phyloP scores from a whole-genome alignment of 2,888 invertebrate genomes.

The Teleiodes luculella region DNA sequence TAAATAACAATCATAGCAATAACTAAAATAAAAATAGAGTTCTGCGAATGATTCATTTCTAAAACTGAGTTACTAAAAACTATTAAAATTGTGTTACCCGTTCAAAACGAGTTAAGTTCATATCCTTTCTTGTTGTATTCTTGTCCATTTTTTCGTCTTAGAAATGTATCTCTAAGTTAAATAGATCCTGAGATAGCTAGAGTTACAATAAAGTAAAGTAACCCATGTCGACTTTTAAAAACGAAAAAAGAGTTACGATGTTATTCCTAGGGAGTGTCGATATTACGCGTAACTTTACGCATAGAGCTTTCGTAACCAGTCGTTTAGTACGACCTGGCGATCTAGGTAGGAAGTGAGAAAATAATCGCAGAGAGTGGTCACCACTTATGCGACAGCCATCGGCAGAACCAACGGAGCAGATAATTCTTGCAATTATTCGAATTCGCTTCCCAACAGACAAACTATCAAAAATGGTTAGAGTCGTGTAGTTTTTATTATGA shows the following conservation, averaged over 20 bases:
- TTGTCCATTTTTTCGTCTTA: no score
- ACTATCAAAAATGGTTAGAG: background rate
- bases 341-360: conserved; percentile 15
- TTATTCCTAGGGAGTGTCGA: no score
- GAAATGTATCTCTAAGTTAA: no score
- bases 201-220: no score
- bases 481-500: background rate
- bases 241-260: background rate
- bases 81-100: no score
- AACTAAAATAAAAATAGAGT: background rate
- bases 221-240: no score
- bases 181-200: no score
- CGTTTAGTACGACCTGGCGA: background rate
- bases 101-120: no score
- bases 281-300: background rate
- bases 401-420: conserved; percentile 14
- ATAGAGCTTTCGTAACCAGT: background rate
- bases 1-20: no score
- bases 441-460: background rate
- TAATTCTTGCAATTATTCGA: conserved; percentile 15
- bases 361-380: conserved; percentile 7
- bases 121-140: no score
- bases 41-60: no score
- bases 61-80: no score
- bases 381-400: conserved; percentile 6